These are phyloP conservation scores for Pandemis heparana DNA, from an alignment of 2,888 invertebrate genomes.

Conservation along the genomic window DNA sequence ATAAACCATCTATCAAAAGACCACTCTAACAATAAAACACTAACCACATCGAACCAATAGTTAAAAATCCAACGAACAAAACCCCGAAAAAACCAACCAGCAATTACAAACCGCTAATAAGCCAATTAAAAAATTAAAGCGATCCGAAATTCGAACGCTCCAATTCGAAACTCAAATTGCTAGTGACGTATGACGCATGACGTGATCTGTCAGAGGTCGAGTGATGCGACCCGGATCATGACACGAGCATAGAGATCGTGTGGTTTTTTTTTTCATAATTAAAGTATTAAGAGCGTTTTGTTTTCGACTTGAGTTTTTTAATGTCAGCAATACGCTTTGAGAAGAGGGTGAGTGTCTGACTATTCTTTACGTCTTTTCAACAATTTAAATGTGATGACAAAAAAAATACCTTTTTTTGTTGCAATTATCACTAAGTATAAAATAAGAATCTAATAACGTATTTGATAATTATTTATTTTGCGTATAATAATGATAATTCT, in stretches of 20 bases:
- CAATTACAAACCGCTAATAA: slow-evolving; percentile 39
- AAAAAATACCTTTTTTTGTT: too few species aligned
- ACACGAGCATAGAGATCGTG: slow-evolving; percentile 37
- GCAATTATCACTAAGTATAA: too few species aligned
- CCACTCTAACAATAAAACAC: neutral
- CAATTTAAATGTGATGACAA: too few species aligned
- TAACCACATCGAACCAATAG: neutral
- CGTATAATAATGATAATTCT: too few species aligned
- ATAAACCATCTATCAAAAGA: neutral
- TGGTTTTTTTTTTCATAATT: slow-evolving; percentile 38
- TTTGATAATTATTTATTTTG: too few species aligned
- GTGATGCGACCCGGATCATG: slow-evolving; percentile 38
- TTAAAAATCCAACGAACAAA: neutral
- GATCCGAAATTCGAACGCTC: slow-evolving; percentile 37
- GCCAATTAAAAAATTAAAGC: slow-evolving; percentile 43
- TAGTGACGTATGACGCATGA: slow-evolving; percentile 39
- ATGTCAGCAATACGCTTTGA: neutral
- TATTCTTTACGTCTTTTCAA: neutral
- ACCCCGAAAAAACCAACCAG: slow-evolving; percentile 21
- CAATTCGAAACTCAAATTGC: slow-evolving; percentile 35
- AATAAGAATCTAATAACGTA: too few species aligned
- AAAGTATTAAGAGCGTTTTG: slow-evolving; percentile 25
- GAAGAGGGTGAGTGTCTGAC: neutral
- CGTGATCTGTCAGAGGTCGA: slow-evolving; percentile 39
- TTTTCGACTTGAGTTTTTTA: neutral